Percentiles rank a stretch among this genome's conserved stretches.
Evolutionary conservation across 2,797 vertebrate species (phyloP).

Genomic region (Morus bassanus): DNA sequence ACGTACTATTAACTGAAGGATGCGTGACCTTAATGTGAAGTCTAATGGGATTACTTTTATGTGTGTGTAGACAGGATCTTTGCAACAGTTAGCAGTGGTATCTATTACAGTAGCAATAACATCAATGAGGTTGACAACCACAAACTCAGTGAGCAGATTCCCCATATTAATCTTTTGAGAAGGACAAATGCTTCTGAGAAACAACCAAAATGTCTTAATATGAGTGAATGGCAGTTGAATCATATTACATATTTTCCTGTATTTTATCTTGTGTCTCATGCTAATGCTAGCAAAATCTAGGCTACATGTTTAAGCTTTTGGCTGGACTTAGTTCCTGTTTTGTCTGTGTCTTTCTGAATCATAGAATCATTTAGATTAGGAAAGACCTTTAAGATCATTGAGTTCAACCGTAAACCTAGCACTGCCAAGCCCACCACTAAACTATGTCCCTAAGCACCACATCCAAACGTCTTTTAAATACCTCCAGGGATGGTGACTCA

Average conservation of each 20-base stretch:
- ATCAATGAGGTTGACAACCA: neutral
- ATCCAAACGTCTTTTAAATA: too few species aligned
- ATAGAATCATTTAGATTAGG: neutral
- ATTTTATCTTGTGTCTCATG: neutral
- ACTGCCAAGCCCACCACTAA: neutral
- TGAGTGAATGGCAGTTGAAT: neutral
- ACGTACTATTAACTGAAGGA: neutral
- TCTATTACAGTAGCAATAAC: neutral
- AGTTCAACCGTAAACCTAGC: neutral
- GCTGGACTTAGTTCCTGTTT: neutral
- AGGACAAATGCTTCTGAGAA: neutral
- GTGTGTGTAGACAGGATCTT: neutral
- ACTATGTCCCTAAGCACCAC: too few species aligned
- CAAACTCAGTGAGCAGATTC: neutral
- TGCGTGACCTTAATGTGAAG: neutral
- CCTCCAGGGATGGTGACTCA: too few species aligned
- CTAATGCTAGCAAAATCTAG: neutral
- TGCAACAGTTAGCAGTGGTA: neutral
- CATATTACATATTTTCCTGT: neutral
- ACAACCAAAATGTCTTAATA: neutral
- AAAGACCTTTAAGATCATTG: neutral
- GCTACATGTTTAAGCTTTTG: neutral
- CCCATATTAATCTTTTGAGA: neutral
- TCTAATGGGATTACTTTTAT: neutral
- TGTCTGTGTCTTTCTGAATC: neutral